Base-by-base conservation (phyloP, 2,113 vertebrate genomes). In the Pogona vitticeps region DNA sequence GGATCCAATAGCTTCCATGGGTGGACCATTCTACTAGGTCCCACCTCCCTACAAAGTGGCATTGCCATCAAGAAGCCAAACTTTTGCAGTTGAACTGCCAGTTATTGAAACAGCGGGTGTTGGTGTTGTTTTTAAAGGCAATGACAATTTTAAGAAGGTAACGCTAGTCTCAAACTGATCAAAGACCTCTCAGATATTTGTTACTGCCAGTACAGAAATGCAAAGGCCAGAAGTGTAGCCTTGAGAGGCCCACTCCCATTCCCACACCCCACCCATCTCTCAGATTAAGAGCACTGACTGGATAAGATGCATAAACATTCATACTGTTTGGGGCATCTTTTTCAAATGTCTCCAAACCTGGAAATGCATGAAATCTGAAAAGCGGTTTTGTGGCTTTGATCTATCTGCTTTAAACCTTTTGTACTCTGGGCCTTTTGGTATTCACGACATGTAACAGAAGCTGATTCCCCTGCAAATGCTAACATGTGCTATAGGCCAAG, bases 311-410 rank as follows among this genome's bases (percentile, higher is more conserved):
- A 72, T 80, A 58, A 79, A 42, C 46, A 31, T 71, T 46, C 75
- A 52, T 46, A 31, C 1, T 20, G 38, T 63, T 82, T 71, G 56
- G 75, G 38, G 67, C 58, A 33, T 71, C 52, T 78, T 17, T n/a
- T 59, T 6, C 70, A 63, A 79, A 79, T 56, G 38, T 15, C 46
- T 40, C 76, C 58, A 88, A 72, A 71, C 65, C 70, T 71, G n/a
- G 17, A 17, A 84, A 63, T 72, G 56, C 52, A 46, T 88, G 65
- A 88, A 88, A 84, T 79, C 46, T 83, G 46, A 71, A 83, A 88
- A 70, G 20, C 21, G 59, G 59, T 88, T 71, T 61, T 46, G 73
- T 86, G 75, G 67, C 42, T 63, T 84, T 72, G 65, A 63, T 77
- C 21, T 61, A 52, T 28, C 56, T 83, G 9, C 21, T 83, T 71